Conservation (phyloP, 2,113 vertebrate genomes). For the Pipa parva region DNA sequence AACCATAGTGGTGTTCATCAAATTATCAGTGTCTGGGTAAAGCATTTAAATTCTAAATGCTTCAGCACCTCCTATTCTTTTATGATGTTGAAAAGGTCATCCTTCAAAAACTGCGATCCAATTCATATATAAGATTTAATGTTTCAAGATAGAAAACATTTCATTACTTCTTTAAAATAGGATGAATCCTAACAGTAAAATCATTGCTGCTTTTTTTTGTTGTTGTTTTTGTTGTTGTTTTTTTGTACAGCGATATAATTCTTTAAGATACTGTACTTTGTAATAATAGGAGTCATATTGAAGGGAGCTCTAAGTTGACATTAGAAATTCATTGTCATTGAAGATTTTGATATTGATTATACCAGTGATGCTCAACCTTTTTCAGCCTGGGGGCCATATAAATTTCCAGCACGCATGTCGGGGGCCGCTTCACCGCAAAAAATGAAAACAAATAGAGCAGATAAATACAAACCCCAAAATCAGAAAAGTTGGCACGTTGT, state of each 20-base stretch:
- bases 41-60: slow-evolving; percentile 58
- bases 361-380: too few relatives aligned
- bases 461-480: too few relatives aligned
- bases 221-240: too few relatives aligned
- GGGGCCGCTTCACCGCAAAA: too few relatives aligned
- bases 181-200: slow-evolving; percentile 55
- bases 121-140: slow-evolving; percentile 65
- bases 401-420: too few relatives aligned
- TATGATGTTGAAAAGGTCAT: slow-evolving; percentile 69
- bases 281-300: not conserved
- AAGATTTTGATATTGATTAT: too few relatives aligned
- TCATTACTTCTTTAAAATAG: slow-evolving; percentile 55
- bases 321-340: too few relatives aligned
- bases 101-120: slow-evolving; percentile 61
- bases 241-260: slow-evolving; percentile 14
- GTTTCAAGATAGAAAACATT: slow-evolving; percentile 60
- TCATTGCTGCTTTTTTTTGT: too few relatives aligned
- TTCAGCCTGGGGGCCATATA: too few relatives aligned
- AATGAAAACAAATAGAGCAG: too few relatives aligned
- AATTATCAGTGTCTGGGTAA: slow-evolving; percentile 60
- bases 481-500: too few relatives aligned
- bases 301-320: too few relatives aligned
- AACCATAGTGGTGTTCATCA: slow-evolving; percentile 58
- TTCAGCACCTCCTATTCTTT: slow-evolving; percentile 58
- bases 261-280: not conserved